Percentiles rank a stretch among this genome's conserved stretches.
phyloP scores from a whole-genome alignment of 2,113 vertebrate species.

The Etia nguti region DNA sequence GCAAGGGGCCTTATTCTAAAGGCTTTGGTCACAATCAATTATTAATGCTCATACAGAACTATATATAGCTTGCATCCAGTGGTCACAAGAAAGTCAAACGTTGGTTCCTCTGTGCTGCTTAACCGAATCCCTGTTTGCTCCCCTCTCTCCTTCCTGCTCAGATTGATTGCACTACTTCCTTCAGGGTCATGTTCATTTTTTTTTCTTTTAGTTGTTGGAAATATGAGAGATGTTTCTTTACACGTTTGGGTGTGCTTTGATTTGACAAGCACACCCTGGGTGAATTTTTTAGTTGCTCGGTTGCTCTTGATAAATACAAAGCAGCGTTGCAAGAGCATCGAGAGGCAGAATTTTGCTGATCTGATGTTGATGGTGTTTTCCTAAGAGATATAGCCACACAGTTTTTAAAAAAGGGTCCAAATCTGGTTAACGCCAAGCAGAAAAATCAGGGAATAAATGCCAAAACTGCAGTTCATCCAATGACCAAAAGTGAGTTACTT shows the following conservation, averaged over 20 bases:
- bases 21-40: slow-evolving; percentile 55
- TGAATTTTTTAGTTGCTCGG: slow-evolving; percentile 28
- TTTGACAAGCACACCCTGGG: not conserved
- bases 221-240: not conserved
- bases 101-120: not conserved
- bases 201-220: not conserved
- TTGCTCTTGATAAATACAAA: not conserved
- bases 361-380: not conserved
- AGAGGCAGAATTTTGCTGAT: not conserved
- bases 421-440: not conserved
- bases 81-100: slow-evolving; percentile 37
- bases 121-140: not conserved
- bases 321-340: not conserved
- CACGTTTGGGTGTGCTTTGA: not conserved
- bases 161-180: slow-evolving; percentile 22
- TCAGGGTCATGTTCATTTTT: not conserved
- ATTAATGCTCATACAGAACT: slow-evolving; percentile 55
- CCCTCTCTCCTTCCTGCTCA: not conserved
- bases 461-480: not conserved
- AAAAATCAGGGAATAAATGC: not conserved
- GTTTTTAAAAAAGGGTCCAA: accelerated
- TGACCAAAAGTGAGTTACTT: not conserved
- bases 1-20: slow-evolving; percentile 9
- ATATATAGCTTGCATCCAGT: slow-evolving; percentile 30
- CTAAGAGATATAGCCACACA: not conserved